Base-by-base conservation (phyloP, 2,888 invertebrate species). In the Unio pictorum region DNA sequence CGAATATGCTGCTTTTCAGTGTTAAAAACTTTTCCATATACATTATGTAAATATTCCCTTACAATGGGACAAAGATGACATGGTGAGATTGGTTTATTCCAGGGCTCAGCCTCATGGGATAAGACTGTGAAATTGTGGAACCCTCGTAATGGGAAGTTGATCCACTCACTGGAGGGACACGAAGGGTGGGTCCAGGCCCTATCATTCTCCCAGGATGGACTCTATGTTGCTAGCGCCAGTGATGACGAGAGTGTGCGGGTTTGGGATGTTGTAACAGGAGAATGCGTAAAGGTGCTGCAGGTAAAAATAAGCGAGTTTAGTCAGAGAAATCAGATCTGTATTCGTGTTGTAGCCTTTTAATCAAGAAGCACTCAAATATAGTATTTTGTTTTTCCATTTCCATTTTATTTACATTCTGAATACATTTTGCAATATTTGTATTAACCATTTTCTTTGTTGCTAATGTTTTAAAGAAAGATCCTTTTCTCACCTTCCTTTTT, bases 91-190 rank as follows among this genome's bases (percentile, higher is more conserved):
- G 45, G 45, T 15, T 45, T 67, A 5, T 68, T 67, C 0, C 67
- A 89, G 89, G 89, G 88, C 0, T 87, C 89, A 1, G 89, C 88
- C 0, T 87, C 89, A 1, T 89, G 89, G 89, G 89, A 89, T 72
- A 86, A 81, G 71, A 85, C 87, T 20, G 81, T 89, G 3, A 78
- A 84, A 7, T 70, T 89, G 61, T 89, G 89, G 89, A 87, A 88
- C 69, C 87, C 88, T 11, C 71, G 80, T 23, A 87, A 75, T 34
- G 87, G 86, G 0, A 75, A 76, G 26, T 73, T 78, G 20, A 67
- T 87, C 5, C 85, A 85, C 67, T 64, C 74, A 4, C 71, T 85
- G 61, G 67, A 64, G 8, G 88, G 87, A 28, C 88, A 88, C 64
- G 75, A 76, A 20, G 87, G 88, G 28, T 89, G 89, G 89, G 86